phyloP scores from a whole-genome alignment of 2,113 vertebrate genomes.

The Oryzias javanicus region DNA sequence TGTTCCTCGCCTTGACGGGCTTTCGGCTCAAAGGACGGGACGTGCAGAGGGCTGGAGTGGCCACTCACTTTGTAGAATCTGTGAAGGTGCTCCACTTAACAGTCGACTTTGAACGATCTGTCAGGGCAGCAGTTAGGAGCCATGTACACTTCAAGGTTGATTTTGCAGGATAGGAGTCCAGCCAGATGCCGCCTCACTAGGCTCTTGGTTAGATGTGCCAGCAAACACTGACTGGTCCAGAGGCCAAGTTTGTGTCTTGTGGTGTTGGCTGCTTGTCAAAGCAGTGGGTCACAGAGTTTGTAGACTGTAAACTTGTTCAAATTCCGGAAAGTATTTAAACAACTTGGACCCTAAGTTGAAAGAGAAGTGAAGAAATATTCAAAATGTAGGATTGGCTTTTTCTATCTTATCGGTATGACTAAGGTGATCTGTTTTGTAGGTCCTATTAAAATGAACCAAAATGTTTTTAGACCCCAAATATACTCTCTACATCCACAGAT shows the following conservation, averaged over 20 bases:
- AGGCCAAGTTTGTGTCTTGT: conserved; percentile 27
- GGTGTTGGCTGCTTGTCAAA: conserved; percentile 27
- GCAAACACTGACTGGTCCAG: not conserved
- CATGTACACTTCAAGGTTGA: not conserved
- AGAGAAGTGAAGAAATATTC: not conserved
- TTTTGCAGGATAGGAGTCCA: not conserved
- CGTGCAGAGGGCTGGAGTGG: conserved; percentile 85
- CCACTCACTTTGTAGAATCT: conserved; percentile 91
- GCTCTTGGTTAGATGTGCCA: conserved; percentile 15
- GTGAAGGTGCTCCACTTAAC: conserved; percentile 78
- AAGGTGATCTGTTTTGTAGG: not conserved
- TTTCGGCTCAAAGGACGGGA: conserved; percentile 91
- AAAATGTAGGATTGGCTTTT: not conserved
- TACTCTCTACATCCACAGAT: conserved; percentile 70
- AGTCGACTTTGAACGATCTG: not conserved
- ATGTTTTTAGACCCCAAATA: not conserved
- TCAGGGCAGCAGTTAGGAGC: not conserved
- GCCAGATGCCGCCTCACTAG: conserved; percentile 26
- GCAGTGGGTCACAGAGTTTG: conserved; percentile 25
- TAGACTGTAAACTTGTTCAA: conserved; percentile 23
- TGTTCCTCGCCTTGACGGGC: conserved; percentile 89
- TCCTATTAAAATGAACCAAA: not conserved
- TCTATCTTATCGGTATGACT: not conserved
- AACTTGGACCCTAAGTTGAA: not conserved
- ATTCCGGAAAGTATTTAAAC: no score